phyloP scores from a whole-genome alignment of 2,888 invertebrate genomes.

The Diarsia rubi region DNA sequence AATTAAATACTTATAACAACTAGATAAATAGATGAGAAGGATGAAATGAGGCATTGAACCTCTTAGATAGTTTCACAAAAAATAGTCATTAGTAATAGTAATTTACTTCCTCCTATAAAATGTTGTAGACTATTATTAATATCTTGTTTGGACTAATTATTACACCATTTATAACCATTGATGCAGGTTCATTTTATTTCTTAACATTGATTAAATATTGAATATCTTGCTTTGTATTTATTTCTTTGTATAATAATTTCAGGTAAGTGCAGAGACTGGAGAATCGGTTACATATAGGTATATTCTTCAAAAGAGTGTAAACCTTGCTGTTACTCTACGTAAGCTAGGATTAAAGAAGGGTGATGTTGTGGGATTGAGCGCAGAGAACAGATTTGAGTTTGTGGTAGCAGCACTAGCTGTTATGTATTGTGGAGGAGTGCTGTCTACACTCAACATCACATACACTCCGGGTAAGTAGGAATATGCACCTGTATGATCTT shows the following conservation, averaged over 20 bases:
- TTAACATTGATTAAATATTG: too few relatives aligned
- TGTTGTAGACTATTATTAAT: background rate
- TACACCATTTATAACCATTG: background rate
- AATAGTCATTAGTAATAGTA: background rate
- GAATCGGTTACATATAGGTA: conserved; percentile 89
- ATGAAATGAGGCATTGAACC: background rate
- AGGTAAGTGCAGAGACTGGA: conserved; percentile 92
- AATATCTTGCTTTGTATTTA: background rate
- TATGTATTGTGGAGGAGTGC: conserved; percentile 90
- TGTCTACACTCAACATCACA: conserved; percentile 92
- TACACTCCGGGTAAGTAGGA: conserved; percentile 90
- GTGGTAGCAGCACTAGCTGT: conserved; percentile 89
- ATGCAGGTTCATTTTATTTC: background rate
- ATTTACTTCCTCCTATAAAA: background rate
- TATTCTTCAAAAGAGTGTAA: conserved; percentile 91
- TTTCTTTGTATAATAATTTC: conserved; percentile 49
- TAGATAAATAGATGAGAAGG: background rate
- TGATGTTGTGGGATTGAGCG: conserved; percentile 91
- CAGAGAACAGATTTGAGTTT: conserved; percentile 92
- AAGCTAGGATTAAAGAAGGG: conserved; percentile 89
- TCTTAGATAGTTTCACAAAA: background rate
- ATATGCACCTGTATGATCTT: background rate
- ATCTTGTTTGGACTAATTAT: background rate
- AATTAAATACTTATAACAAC: background rate
- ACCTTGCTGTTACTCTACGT: conserved; percentile 89